Conservation (phyloP, 1,140 invertebrate species). For the Aporrectodea caliginosa region DNA sequence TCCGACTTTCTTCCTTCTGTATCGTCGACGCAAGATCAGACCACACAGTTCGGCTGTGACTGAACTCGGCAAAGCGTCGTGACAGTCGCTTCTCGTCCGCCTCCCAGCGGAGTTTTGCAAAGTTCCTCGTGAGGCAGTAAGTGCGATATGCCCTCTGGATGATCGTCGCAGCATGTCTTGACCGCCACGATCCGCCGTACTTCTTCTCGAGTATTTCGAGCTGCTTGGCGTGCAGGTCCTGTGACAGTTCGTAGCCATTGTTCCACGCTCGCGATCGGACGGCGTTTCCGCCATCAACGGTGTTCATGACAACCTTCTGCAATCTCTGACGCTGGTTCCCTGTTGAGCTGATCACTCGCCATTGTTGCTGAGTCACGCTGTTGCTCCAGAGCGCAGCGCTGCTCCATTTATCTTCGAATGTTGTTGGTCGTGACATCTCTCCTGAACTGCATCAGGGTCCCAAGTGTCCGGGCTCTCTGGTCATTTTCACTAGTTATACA, state of each 20-base stretch:
- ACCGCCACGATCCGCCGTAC: constrained; percentile 80
- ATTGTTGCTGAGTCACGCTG: not conserved
- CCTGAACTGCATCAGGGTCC: too few relatives aligned
- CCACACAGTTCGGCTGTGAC: constrained; percentile 50
- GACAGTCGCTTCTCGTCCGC: constrained; percentile 80
- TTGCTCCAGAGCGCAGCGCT: too few relatives aligned
- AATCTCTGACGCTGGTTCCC: not conserved
- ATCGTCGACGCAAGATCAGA: constrained; percentile 36
- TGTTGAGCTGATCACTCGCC: not conserved
- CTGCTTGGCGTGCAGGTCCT: constrained; percentile 91
- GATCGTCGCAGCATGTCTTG: constrained; percentile 85
- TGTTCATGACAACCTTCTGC: not conserved
- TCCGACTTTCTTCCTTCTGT: constrained; percentile 8
- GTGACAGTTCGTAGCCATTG: constrained; percentile 80
- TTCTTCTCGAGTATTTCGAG: constrained; percentile 90
- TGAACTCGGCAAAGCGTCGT: constrained; percentile 62
- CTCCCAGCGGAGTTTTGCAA: constrained; percentile 64
- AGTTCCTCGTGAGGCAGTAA: constrained; percentile 89
- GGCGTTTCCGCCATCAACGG: constrained; percentile 44
- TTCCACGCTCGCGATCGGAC: constrained; percentile 44
- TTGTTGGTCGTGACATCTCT: too few relatives aligned
- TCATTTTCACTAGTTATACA: too few relatives aligned
- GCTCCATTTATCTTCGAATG: too few relatives aligned
- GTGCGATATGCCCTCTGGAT: constrained; percentile 75
- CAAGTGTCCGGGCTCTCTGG: too few relatives aligned